Percentiles rank a stretch among this genome's conserved stretches.
Conservation (phyloP, 1,140 invertebrate genomes). For the Orussus abietinus region DNA sequence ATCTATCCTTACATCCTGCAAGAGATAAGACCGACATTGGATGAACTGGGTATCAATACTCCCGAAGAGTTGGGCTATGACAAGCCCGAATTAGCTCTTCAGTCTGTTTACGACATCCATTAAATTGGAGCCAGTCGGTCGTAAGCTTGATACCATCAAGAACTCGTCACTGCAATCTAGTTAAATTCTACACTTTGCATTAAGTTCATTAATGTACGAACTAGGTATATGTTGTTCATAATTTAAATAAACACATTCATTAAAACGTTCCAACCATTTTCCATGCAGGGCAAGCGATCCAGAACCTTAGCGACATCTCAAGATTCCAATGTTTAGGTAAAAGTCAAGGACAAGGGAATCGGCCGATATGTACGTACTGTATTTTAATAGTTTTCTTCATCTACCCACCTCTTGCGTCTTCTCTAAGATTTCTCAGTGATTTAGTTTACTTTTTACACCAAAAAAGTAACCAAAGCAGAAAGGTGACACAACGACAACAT, state of each 20-base stretch:
- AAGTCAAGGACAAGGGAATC: constrained; percentile 22
- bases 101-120: constrained; percentile 68
- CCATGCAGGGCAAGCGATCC: too few relatives aligned
- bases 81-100: constrained; percentile 88
- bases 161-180: constrained; percentile 1
- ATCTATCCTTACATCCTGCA: constrained; percentile 91
- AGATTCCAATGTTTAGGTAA: too few relatives aligned
- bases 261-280: too few relatives aligned
- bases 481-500: constrained; percentile 40
- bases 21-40: constrained; percentile 88
- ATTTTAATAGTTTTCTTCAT: constrained; percentile 34
- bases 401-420: constrained; percentile 25
- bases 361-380: constrained; percentile 34
- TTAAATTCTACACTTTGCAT: background rate
- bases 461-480: constrained; percentile 48
- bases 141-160: constrained; percentile 4
- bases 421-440: constrained; percentile 22
- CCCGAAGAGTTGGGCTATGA: constrained; percentile 96
- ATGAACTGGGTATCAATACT: constrained; percentile 90
- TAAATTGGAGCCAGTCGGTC: constrained; percentile 23
- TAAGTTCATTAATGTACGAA: too few relatives aligned
- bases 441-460: constrained; percentile 35
- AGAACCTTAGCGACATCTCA: too few relatives aligned
- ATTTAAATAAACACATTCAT: too few relatives aligned
- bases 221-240: too few relatives aligned